Conservation (phyloP, 2,888 invertebrate species). For the Drosophila merina region DNA sequence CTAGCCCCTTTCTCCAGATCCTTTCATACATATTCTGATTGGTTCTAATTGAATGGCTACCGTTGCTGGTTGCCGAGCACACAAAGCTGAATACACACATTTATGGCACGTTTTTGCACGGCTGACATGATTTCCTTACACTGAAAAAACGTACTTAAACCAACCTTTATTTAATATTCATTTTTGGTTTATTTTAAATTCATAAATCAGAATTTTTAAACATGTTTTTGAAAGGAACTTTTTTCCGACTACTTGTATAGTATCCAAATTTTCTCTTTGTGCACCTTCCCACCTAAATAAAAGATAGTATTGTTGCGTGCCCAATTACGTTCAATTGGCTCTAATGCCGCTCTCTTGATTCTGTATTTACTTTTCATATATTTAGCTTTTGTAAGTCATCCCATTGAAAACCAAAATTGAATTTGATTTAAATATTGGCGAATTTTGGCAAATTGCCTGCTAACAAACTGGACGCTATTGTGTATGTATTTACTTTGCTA, state of each 20-base stretch:
- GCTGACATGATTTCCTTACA: conserved; percentile 59
- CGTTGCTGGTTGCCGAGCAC: conserved; percentile 2
- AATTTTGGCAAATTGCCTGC: conserved; percentile 37
- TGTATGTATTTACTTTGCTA: conserved; percentile 15
- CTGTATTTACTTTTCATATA: conserved; percentile 22
- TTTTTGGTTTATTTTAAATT: no score
- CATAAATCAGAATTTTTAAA: no score
- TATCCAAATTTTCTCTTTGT: background rate
- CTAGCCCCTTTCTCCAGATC: conserved; percentile 3
- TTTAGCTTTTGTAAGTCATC: conserved; percentile 6
- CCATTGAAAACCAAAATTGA: conserved; percentile 17
- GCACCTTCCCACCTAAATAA: conserved; percentile 8
- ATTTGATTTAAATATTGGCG: conserved; percentile 3
- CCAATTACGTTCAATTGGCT: conserved; percentile 74
- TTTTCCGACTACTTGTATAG: no score
- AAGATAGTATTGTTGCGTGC: conserved; percentile 36
- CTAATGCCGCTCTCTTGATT: conserved; percentile 51
- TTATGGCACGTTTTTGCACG: conserved; percentile 63
- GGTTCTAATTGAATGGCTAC: conserved; percentile 36
- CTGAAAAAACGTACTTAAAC: background rate
- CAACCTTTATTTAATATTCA: no score
- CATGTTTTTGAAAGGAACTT: no score
- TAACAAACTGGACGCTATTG: conserved; percentile 28
- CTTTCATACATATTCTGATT: conserved; percentile 29
- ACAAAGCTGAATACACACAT: conserved; percentile 16